Evolutionary conservation across 2,888 invertebrate species (phyloP).

Genomic region (Reticulitermes lucifugus): DNA sequence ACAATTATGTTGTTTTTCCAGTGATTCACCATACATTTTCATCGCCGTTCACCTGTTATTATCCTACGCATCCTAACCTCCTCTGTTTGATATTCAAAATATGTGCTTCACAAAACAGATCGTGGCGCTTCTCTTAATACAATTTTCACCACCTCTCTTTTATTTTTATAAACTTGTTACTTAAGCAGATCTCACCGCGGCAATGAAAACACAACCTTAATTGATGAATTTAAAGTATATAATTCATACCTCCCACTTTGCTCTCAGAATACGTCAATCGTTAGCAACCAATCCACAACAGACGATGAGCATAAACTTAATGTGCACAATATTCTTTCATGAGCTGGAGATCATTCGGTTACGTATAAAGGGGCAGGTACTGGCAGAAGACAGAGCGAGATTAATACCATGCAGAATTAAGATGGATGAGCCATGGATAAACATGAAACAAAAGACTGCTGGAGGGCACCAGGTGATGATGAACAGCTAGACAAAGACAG

Average conservation of each 20-base stretch:
- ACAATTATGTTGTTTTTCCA: no score
- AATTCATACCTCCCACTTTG: neutral
- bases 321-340: neutral
- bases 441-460: constrained; percentile 46
- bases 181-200: no score
- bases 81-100: no score
- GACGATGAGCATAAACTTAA: neutral
- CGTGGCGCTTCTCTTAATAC: no score
- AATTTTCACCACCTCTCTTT: no score
- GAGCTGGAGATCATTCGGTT: neutral
- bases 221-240: neutral
- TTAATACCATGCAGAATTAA: constrained; percentile 45
- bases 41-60: no score
- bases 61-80: no score
- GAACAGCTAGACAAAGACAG: constrained; percentile 34
- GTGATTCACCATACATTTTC: no score
- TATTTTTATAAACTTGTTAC: no score
- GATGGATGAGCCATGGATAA: constrained; percentile 48
- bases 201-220: no score
- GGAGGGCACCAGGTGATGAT: constrained; percentile 44
- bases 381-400: constrained; percentile 24
- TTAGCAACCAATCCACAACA: neutral
- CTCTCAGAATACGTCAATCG: neutral
- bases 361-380: neutral
- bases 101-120: no score